phyloP scores from a whole-genome alignment of 2,113 vertebrate species.

The Capreolus pygargus region DNA sequence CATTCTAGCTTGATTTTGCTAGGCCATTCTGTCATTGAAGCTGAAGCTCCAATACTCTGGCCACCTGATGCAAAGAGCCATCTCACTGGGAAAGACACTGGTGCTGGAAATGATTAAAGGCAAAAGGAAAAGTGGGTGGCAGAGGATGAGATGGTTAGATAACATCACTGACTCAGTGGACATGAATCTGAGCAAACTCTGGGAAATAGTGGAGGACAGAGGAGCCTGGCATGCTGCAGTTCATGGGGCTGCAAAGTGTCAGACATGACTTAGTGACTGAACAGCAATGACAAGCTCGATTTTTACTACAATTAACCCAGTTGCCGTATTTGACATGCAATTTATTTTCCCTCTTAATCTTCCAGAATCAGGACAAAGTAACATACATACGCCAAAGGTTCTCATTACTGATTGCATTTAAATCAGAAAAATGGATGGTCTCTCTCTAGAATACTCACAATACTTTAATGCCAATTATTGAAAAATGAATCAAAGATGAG shows the following conservation, averaged over 20 bases:
- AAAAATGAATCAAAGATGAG: conserved; percentile 1
- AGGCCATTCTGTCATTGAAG: neutral
- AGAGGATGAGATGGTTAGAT: neutral
- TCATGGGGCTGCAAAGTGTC: neutral
- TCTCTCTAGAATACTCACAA: neutral
- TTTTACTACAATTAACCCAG: neutral
- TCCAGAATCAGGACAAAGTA: neutral
- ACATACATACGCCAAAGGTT: neutral
- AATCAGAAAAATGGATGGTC: neutral
- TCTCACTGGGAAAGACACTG: neutral
- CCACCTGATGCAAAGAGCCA: neutral
- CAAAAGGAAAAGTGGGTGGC: neutral
- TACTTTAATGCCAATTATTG: neutral
- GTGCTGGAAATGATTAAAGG: neutral
- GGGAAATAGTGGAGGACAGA: neutral
- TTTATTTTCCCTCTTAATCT: neutral
- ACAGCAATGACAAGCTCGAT: neutral
- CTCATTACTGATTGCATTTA: neutral
- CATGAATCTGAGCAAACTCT: neutral
- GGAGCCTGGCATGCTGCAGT: neutral
- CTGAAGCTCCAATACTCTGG: neutral
- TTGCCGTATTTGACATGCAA: neutral
- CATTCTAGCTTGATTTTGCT: neutral
- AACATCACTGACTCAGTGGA: neutral
- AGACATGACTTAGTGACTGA: neutral